Conservation (phyloP, 2,797 vertebrate genomes). For the Sparidentex hasta region DNA sequence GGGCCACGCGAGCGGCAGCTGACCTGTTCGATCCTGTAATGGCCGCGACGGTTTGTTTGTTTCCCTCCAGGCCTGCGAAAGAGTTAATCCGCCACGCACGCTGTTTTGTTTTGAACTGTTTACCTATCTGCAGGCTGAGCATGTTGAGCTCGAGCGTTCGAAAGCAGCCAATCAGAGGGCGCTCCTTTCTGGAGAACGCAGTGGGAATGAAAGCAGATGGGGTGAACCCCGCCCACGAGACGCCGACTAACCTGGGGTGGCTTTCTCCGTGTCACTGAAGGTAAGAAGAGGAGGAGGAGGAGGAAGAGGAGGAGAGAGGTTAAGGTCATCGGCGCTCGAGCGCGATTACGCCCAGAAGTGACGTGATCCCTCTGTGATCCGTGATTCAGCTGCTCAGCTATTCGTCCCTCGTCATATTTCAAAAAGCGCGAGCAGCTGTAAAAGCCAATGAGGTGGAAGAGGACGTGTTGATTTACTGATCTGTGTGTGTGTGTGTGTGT, state of each 20-base stretch:
- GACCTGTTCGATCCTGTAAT: background rate
- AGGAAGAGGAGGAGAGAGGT: slow-evolving; percentile 1
- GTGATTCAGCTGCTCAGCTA: slow-evolving; percentile 35
- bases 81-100: slow-evolving; percentile 37
- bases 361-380: slow-evolving; percentile 22
- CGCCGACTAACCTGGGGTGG: slow-evolving; percentile 40
- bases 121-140: slow-evolving; percentile 47
- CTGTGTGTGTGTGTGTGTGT: slow-evolving; percentile 35
- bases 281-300: slow-evolving; percentile 24
- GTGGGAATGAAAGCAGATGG: slow-evolving; percentile 55
- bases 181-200: slow-evolving; percentile 18
- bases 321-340: slow-evolving; percentile 16
- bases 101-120: slow-evolving; percentile 37
- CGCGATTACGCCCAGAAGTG: slow-evolving; percentile 31
- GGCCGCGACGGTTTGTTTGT: slow-evolving; percentile 10
- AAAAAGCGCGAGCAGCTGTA: slow-evolving; percentile 53
- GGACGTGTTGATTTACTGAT: slow-evolving; percentile 65
- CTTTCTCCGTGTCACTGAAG: slow-evolving; percentile 11
- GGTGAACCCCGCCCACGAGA: slow-evolving; percentile 32
- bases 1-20: background rate
- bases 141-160: slow-evolving; percentile 56
- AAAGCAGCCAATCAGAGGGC: slow-evolving; percentile 65
- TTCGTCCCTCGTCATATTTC: slow-evolving; percentile 34
- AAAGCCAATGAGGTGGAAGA: slow-evolving; percentile 64
- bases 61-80: slow-evolving; percentile 31